These are phyloP conservation scores for Balaeniceps rex DNA, from an alignment of 2,113 vertebrate species.

Conservation along the genomic window DNA sequence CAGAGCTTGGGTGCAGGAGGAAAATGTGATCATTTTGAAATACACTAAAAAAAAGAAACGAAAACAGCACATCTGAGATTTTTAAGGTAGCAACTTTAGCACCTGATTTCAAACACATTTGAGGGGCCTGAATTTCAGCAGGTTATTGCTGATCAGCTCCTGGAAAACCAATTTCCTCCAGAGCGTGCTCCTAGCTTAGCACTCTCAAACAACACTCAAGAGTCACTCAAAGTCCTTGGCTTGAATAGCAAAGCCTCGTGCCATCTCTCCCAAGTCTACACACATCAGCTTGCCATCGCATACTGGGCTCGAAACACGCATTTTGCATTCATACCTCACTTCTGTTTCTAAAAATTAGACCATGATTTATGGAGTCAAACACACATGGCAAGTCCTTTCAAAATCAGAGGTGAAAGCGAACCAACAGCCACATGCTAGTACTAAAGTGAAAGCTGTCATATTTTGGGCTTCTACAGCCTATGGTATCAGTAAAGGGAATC, in stretches of 20 bases:
- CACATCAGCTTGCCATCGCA: neutral
- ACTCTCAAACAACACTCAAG: neutral
- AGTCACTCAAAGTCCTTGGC: neutral
- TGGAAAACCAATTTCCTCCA: neutral
- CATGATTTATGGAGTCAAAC: neutral
- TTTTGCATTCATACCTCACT: neutral
- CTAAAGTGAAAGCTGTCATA: neutral
- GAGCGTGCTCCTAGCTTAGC: neutral
- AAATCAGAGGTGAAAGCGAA: slow-evolving; percentile 7
- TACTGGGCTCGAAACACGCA: neutral
- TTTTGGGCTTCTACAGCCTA: neutral
- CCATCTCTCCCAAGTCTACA: neutral
- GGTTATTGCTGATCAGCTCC: neutral
- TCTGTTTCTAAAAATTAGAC: neutral
- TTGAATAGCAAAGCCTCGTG: neutral
- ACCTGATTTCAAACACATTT: neutral
- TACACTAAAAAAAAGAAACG: neutral
- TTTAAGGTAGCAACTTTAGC: neutral
- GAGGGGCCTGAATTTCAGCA: neutral
- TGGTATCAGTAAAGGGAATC: neutral
- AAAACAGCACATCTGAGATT: neutral
- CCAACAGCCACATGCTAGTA: slow-evolving; percentile 3
- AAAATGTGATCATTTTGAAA: neutral
- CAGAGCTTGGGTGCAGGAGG: neutral
- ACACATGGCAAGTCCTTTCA: neutral